Evolutionary conservation across 2,113 vertebrate species (phyloP).

Genomic region (Hippocampus guttulatus): DNA sequence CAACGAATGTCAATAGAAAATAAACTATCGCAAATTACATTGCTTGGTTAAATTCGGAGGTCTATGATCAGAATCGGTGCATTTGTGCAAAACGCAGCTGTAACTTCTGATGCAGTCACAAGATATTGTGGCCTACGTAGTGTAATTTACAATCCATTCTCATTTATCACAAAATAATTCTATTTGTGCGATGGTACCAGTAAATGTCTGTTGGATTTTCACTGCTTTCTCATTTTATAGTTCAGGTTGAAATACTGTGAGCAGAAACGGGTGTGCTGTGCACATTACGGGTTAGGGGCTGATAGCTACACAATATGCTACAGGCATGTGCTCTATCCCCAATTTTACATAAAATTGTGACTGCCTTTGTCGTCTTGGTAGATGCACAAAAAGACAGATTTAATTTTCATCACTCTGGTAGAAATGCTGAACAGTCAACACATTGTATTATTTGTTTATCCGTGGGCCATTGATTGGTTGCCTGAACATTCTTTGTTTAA

Average conservation of each 20-base stretch:
- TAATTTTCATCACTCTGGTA: neutral
- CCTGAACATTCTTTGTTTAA: neutral
- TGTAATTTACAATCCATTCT: slow-evolving; percentile 21
- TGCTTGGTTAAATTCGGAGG: neutral
- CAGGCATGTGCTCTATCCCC: neutral
- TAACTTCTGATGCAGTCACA: neutral
- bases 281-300: slow-evolving; percentile 36
- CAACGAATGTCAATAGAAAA: neutral
- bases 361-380: neutral
- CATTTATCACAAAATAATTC: slow-evolving; percentile 34
- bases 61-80: neutral
- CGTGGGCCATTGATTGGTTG: neutral
- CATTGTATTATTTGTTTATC: neutral
- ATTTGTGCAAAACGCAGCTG: neutral
- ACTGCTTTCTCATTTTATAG: slow-evolving; percentile 46
- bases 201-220: slow-evolving; percentile 43
- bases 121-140: neutral
- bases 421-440: neutral
- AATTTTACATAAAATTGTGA: neutral
- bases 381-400: neutral
- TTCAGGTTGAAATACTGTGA: slow-evolving; percentile 44
- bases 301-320: neutral
- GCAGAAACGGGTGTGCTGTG: slow-evolving; percentile 42
- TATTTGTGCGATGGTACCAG: slow-evolving; percentile 36
- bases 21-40: neutral